Conservation (phyloP, 2,888 invertebrate species). For the Enchytraeus crypticus region DNA sequence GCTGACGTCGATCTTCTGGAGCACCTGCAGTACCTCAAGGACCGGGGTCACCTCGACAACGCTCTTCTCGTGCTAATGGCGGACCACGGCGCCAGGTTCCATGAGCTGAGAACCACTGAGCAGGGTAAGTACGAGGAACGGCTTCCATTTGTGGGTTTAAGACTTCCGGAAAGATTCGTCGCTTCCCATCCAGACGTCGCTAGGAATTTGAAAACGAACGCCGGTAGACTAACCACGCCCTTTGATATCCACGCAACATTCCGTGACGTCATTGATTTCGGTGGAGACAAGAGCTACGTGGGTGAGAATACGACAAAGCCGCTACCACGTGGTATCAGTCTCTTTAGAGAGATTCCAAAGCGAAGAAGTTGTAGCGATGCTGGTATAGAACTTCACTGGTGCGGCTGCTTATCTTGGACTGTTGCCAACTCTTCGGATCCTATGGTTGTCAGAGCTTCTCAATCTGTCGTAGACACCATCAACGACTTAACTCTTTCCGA, state of each 20-base stretch:
- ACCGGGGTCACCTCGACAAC: conserved; percentile 62
- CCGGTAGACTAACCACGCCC: conserved; percentile 67
- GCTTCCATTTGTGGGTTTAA: conserved; percentile 73
- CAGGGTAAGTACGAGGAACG: conserved; percentile 88
- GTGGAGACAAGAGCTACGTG: too few relatives aligned
- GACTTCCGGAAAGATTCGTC: conserved; percentile 65
- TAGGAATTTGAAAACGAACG: conserved; percentile 57
- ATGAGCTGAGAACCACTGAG: conserved; percentile 69
- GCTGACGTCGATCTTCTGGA: conserved; percentile 64
- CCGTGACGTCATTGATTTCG: conserved; percentile 59
- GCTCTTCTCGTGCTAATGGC: conserved; percentile 81
- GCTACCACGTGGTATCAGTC: conserved; percentile 38
- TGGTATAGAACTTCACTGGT: conserved; percentile 89
- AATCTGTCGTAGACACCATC: conserved; percentile 11
- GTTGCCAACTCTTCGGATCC: conserved; percentile 52
- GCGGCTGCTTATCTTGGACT: conserved; percentile 80
- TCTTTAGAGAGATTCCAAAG: conserved; percentile 51
- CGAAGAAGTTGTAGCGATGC: conserved; percentile 76
- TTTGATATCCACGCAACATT: conserved; percentile 81
- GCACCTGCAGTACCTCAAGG: conserved; percentile 55
- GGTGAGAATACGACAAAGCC: background rate
- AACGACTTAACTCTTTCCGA: conserved; percentile 15
- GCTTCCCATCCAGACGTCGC: conserved; percentile 57
- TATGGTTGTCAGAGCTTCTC: conserved; percentile 13
- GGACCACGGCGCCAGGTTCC: conserved; percentile 77